phyloP scores from a whole-genome alignment of 2,888 invertebrate species.

The Drosophila nigricruria region DNA sequence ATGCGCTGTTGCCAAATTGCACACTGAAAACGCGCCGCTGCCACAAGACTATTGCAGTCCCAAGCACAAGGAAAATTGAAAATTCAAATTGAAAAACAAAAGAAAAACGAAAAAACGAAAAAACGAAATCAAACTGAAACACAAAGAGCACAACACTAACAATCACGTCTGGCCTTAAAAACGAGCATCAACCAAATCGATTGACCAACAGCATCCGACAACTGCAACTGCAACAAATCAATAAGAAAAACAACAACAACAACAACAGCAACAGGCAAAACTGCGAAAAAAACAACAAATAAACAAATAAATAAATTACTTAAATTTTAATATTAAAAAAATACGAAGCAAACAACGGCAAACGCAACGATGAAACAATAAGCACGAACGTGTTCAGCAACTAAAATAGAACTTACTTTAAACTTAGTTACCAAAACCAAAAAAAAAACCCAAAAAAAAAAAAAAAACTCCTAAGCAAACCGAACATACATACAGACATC shows the following conservation, averaged over 20 bases:
- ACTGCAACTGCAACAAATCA: not conserved
- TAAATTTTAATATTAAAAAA: not conserved
- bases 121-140: not conserved
- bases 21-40: constrained; percentile 29
- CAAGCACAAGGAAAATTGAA: not conserved
- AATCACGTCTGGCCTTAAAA: constrained; percentile 41
- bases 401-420: constrained; percentile 33
- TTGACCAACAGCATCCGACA: constrained; percentile 7
- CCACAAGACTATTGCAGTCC: constrained; percentile 13
- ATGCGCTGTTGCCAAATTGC: constrained; percentile 38
- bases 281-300: not conserved
- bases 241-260: not conserved
- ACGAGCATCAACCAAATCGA: constrained; percentile 9
- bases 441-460: not conserved
- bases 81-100: not conserved
- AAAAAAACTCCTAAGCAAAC: not conserved
- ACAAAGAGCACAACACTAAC: not conserved
- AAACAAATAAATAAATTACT: not conserved
- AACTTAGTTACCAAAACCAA: constrained; percentile 8
- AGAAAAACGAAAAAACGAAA: not conserved
- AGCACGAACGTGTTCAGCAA: constrained; percentile 59
- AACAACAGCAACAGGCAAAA: not conserved
- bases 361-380: constrained; percentile 56
- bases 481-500: not conserved
- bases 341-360: constrained; percentile 15